Percentiles rank a stretch among this genome's conserved stretches.
Evolutionary conservation across 2,113 vertebrate genomes (phyloP).

Genomic region (Myocastor coypus): DNA sequence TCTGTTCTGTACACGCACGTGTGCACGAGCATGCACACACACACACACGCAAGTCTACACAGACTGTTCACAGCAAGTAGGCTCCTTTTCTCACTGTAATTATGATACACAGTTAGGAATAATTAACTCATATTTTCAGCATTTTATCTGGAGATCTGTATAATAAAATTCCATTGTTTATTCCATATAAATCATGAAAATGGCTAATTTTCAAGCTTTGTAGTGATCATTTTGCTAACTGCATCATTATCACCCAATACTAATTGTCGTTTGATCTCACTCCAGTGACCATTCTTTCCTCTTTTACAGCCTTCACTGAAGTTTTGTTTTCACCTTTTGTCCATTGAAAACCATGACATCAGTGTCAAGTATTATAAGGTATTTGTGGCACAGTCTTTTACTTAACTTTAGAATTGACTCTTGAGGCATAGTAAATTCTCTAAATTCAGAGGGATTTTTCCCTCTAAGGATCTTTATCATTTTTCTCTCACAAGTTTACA

Average conservation of each 20-base stretch:
- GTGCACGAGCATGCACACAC: neutral
- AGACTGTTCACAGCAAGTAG: neutral
- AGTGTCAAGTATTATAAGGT: neutral
- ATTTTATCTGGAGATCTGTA: neutral
- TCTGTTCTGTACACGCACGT: neutral
- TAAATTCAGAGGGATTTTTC: neutral
- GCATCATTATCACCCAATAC: neutral
- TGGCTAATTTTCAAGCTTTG: neutral
- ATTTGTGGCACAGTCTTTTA: neutral
- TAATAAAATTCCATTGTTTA: neutral
- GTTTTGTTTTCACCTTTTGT: neutral
- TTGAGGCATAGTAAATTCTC: neutral
- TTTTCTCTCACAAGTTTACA: neutral
- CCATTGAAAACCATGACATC: neutral
- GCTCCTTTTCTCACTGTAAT: neutral
- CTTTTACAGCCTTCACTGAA: neutral
- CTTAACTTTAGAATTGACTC: neutral
- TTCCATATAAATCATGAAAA: neutral
- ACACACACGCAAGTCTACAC: neutral
- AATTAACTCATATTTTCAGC: neutral
- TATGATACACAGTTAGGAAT: neutral
- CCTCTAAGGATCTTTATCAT: neutral
- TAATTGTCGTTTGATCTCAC: neutral
- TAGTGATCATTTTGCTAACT: neutral
- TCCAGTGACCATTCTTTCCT: neutral